Evolutionary conservation across 2,888 invertebrate genomes (phyloP), one percentile per base, ranked within the genome.

Genomic region (Tupiocoris notatus): DNA sequence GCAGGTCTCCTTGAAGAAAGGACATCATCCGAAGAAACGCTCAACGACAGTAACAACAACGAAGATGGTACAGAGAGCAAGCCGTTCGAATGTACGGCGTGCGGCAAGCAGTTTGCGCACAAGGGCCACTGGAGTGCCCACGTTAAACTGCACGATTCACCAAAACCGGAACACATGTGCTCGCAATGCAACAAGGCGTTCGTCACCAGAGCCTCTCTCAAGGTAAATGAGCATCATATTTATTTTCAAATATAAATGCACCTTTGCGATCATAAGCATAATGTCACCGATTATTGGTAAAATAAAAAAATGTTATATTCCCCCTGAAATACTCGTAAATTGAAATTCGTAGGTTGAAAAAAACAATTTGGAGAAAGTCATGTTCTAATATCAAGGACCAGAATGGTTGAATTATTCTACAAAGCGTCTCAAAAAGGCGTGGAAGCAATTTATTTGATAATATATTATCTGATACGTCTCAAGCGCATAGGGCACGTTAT

Each of bases 101-200:
- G 80, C 75, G 79, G 79, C 56, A 79, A 79, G 64, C 77, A 79
- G 78, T 80, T 80, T 76, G 64, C 77, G n/a, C 78, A 79, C 67
- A 70, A 79, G n/a, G 80, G 80, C n/a, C 80, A 81, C 56, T 80
- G 80, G 80, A 77, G 79, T 23, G 79, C 81, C 24, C 81, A 81
- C 71, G 80, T 80, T 74, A 81, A 79, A 73, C 79, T 79, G 2
- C 81, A 81, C 76, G 80, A 80, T 23, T 79, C 79, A 1, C 75
- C 78, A 25, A 79, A 78, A 75, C 78, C 80, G 2, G 80, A 83
- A 59, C 83, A 84, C 78, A 81, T 80, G 63, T 85, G 85, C 80
- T 83, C 83, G 56, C 83, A 83, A 74, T 85, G 85, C 76, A 83
- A 82, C 25, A 85, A 85, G 79, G 82, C 82, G 18, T 85, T 85